Percentiles rank a stretch among this genome's conserved stretches.
Evolutionary conservation across 2,888 invertebrate species (phyloP).

Genomic region (Chloroclysta siterata): DNA sequence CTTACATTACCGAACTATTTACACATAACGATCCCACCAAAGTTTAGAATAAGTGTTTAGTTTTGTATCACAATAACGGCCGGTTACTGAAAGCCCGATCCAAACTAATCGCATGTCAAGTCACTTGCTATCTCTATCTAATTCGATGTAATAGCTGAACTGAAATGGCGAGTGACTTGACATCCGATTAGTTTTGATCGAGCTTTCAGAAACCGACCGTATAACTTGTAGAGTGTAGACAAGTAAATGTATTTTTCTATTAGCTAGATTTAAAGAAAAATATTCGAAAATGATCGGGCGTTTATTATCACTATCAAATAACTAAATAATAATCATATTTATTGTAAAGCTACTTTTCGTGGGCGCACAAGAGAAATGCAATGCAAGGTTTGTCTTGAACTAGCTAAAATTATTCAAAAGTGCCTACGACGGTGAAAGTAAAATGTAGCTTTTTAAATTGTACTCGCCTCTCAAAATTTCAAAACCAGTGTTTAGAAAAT

Average conservation of each 20-base stretch:
- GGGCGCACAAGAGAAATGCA: neutral
- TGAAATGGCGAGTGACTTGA: too few relatives aligned
- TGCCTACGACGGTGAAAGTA: neutral
- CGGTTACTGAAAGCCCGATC: too few relatives aligned
- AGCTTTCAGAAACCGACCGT: too few relatives aligned
- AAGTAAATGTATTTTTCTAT: slow-evolving; percentile 59
- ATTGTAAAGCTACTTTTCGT: neutral
- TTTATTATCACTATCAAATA: slow-evolving; percentile 15
- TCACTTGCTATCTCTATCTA: too few relatives aligned
- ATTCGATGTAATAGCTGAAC: too few relatives aligned
- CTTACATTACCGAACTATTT: slow-evolving; percentile 69
- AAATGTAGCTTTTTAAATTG: neutral
- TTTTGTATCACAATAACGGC: slow-evolving; percentile 65
- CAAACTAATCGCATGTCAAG: too few relatives aligned
- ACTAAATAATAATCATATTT: neutral
- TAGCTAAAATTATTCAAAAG: neutral
- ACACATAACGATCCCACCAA: slow-evolving; percentile 83
- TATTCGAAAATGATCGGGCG: slow-evolving; percentile 6
- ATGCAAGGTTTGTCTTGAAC: neutral
- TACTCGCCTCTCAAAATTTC: slow-evolving; percentile 23
- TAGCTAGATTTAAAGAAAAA: slow-evolving; percentile 37
- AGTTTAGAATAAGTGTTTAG: slow-evolving; percentile 80
- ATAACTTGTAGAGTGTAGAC: slow-evolving; percentile 56
- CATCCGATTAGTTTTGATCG: too few relatives aligned
- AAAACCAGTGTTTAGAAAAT: slow-evolving; percentile 38